phyloP scores from a whole-genome alignment of 2,888 invertebrate genomes.

The Orthosia incerta region DNA sequence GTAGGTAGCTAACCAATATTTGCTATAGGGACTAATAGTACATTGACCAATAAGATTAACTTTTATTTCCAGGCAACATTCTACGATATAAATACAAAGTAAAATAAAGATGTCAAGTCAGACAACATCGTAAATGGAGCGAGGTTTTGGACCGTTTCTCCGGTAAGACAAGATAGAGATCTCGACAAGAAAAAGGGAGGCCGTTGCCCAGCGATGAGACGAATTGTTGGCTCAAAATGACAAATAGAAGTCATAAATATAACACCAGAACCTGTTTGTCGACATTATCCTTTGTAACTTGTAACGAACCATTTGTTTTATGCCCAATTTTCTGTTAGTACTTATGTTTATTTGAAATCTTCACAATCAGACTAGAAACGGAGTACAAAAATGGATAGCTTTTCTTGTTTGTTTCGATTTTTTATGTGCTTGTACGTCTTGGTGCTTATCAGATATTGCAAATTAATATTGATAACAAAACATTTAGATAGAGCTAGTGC shows the following conservation, averaged over 20 bases:
- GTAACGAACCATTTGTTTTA: constrained; percentile 34
- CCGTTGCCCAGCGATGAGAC: constrained; percentile 58
- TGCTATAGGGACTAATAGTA: background rate
- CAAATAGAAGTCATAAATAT: constrained; percentile 67
- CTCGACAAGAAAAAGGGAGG: constrained; percentile 61
- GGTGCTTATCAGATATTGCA: too few relatives aligned
- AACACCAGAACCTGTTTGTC: constrained; percentile 56
- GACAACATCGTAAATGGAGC: constrained; percentile 48
- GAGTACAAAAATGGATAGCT: background rate
- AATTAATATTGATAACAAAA: too few relatives aligned
- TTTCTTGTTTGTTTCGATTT: background rate
- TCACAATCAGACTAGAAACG: background rate
- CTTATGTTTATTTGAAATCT: constrained; percentile 1
- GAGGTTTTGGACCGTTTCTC: constrained; percentile 49
- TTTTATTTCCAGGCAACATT: constrained; percentile 21
- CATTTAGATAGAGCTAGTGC: accelerated
- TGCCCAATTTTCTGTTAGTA: background rate
- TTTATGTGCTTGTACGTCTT: background rate
- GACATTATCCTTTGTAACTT: constrained; percentile 44
- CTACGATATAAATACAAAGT: constrained; percentile 45
- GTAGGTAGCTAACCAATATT: background rate
- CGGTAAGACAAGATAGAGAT: constrained; percentile 63
- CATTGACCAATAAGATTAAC: background rate
- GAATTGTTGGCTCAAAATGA: constrained; percentile 66
- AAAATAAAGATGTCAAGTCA: constrained; percentile 52